phyloP scores from a whole-genome alignment of 1,140 invertebrate genomes.

The Batillaria attramentaria region DNA sequence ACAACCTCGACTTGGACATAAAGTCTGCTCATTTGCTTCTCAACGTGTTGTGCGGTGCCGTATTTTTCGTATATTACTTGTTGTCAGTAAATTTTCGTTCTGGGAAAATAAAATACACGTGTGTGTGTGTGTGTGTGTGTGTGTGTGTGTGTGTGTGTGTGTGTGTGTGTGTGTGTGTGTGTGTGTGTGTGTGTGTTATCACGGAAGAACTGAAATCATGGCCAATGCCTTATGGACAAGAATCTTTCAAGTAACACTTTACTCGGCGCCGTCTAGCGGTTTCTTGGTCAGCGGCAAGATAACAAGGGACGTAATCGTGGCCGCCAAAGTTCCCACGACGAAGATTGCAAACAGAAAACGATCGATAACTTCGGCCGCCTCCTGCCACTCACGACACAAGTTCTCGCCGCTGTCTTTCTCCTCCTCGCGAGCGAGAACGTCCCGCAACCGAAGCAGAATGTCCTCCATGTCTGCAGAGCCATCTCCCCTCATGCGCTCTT shows the following conservation, averaged over 20 bases:
- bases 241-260: not conserved
- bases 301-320: constrained; percentile 96
- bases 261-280: not conserved
- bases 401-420: constrained; percentile 44
- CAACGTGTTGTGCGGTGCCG: not conserved
- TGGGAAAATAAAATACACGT: not conserved
- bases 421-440: constrained; percentile 48
- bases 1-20: not conserved
- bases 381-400: constrained; percentile 86
- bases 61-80: not conserved
- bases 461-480: constrained; percentile 40
- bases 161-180: not conserved
- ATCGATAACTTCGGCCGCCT: constrained; percentile 99
- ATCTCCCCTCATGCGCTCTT: not conserved
- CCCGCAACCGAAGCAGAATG: constrained; percentile 48
- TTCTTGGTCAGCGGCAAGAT: constrained; percentile 84
- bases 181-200: not conserved
- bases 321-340: constrained; percentile 93
- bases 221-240: not conserved
- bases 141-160: not conserved
- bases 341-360: constrained; percentile 97
- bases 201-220: not conserved
- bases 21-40: not conserved
- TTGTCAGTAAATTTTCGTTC: not conserved
- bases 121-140: not conserved